Conservation (phyloP, 2,113 vertebrate genomes). For the Corythaixoides concolor region DNA sequence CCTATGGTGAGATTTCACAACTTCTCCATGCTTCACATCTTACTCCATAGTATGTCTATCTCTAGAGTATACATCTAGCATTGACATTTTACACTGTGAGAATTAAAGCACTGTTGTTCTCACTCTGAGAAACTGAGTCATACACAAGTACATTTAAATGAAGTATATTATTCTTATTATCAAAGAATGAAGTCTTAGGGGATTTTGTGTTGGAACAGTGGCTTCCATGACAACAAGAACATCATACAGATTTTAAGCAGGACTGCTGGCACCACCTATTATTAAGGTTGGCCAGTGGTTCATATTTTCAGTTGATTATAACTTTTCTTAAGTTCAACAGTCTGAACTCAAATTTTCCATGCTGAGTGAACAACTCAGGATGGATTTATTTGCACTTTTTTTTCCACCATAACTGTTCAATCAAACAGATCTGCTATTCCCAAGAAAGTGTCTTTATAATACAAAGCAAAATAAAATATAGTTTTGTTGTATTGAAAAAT, state of each 20-base stretch:
- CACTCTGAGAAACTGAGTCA: neutral
- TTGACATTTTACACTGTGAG: neutral
- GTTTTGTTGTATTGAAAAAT: neutral
- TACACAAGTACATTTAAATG: neutral
- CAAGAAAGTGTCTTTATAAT: neutral
- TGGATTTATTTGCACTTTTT: neutral
- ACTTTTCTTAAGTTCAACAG: neutral
- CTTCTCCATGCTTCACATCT: neutral
- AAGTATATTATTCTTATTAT: neutral
- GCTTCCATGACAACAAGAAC: conserved; percentile 43
- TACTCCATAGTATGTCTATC: neutral
- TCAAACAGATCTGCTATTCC: neutral
- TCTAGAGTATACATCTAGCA: neutral
- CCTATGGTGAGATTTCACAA: neutral
- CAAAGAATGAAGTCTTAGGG: conserved; percentile 6
- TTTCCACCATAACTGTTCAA: neutral
- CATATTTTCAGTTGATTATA: neutral
- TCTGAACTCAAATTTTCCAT: neutral
- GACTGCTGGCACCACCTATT: neutral
- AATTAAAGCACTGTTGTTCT: neutral
- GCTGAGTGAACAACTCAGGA: neutral
- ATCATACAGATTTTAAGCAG: conserved; percentile 22
- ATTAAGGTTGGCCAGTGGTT: neutral
- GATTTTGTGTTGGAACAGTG: neutral
- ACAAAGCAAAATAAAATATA: neutral